Evolutionary conservation across 2,888 invertebrate species (phyloP), one percentile per base, ranked within the genome.

Genomic region (Troides helena): DNA sequence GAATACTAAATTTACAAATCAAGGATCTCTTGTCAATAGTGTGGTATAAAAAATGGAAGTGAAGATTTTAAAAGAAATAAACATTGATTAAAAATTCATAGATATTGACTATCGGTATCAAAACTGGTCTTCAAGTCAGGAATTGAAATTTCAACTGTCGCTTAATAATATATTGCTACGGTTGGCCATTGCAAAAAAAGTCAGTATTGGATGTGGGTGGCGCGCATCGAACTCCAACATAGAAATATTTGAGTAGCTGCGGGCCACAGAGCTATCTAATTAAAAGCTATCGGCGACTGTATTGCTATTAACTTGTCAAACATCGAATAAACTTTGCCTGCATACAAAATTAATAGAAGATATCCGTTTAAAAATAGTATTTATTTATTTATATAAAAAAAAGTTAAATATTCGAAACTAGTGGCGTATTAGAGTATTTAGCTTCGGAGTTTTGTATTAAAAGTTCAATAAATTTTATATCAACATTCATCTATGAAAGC

Each of bases 221-320:
- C 80, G 76, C 74, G 80, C 77, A 74, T 75, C 75, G 77, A 77
- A 78, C 75, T 76, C 81, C 79, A 80, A 81, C 81, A 82, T 85
- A 82, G 82, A 85, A 85, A 84, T 84, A 83, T 85, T 83, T 80
- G 75, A 77, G 77, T 79, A 75, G 80, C 85, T 80, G 66, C 74
- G 72, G 82, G 85, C 83, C 73, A 77, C 72, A 72, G 73, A 73
- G 74, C 80, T 79, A 77, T 81, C 80, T 83, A 83, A 82, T 85
- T 82, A 83, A 79, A 77, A 80, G 69, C 79, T 75, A 82, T 82
- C 81, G 77, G 79, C 81, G 81, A 78, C 81, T 80, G 81, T 83
- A 84, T 79, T 74, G 77, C 78, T 78, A 86, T 86, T 85, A 85
- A 84, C 81, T 82, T 85, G 84, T 85, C 85, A 84, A 82, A 84